A percentile compares a stretch with the other conserved stretches of the same genome.
Conservation (phyloP, 2,113 vertebrate genomes). For the Pimephales promelas region DNA sequence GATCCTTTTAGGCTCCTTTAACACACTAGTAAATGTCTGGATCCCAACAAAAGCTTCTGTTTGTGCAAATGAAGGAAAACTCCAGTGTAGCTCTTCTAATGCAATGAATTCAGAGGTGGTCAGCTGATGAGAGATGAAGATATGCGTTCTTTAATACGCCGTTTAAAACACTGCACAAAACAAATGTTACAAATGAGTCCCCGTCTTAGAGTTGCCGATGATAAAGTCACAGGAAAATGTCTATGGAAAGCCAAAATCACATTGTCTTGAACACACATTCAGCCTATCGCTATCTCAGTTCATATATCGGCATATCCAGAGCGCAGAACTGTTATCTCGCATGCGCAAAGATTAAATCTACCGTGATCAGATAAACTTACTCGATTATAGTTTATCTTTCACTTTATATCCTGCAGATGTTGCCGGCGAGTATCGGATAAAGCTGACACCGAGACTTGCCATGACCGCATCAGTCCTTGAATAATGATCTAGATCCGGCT, state of each 20-base stretch:
- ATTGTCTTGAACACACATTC: slow-evolving; percentile 5
- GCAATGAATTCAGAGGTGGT: slow-evolving; percentile 28
- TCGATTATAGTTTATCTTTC: slow-evolving; percentile 9
- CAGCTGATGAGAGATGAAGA: slow-evolving; percentile 36
- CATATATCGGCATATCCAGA: background rate
- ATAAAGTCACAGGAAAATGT: background rate
- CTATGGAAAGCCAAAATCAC: slow-evolving; percentile 3
- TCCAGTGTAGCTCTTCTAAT: slow-evolving; percentile 13
- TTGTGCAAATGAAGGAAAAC: background rate
- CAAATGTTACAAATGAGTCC: background rate
- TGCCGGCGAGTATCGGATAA: background rate
- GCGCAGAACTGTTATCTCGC: slow-evolving; percentile 5
- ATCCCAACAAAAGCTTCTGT: background rate
- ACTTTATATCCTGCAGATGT: slow-evolving; percentile 4
- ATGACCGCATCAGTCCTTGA: slow-evolving; percentile 6
- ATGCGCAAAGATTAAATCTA: background rate
- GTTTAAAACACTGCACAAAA: background rate
- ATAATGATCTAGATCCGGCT: background rate
- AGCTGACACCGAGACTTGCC: slow-evolving; percentile 30
- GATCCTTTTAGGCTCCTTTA: background rate
- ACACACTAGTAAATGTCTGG: background rate
- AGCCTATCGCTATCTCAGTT: background rate
- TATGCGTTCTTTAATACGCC: background rate
- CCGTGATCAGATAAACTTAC: background rate
- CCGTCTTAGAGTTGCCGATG: background rate